Evolutionary conservation across 2,113 vertebrate genomes (phyloP).

Genomic region (Clinocottus analis): DNA sequence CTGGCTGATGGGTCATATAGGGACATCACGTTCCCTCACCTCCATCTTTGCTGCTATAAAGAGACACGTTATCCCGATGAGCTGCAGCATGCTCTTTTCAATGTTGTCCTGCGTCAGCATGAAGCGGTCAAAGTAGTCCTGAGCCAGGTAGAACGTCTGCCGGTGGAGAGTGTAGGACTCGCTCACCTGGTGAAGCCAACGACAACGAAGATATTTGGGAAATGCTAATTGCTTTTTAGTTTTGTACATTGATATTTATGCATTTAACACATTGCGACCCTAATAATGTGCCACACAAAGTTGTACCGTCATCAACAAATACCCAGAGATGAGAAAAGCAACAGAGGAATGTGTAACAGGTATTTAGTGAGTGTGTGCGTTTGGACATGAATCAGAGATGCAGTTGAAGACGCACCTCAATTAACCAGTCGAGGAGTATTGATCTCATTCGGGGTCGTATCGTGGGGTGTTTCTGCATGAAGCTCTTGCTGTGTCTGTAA

Average conservation of each 20-base stretch:
- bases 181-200: slow-evolving; percentile 83
- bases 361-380: neutral
- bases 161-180: slow-evolving; percentile 91
- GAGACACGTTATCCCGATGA: slow-evolving; percentile 92
- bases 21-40: slow-evolving; percentile 81
- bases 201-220: neutral
- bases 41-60: slow-evolving; percentile 94
- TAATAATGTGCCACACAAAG: neutral
- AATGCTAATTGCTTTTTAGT: neutral
- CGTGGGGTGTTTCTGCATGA: slow-evolving; percentile 84
- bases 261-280: neutral
- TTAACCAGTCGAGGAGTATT: slow-evolving; percentile 90
- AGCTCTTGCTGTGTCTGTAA: slow-evolving; percentile 85
- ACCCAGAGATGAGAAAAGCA: neutral
- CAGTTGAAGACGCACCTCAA: slow-evolving; percentile 84
- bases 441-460: slow-evolving; percentile 91
- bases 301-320: neutral
- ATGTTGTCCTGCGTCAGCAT: slow-evolving; percentile 89
- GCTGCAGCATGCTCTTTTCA: slow-evolving; percentile 89
- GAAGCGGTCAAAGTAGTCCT: slow-evolving; percentile 95
- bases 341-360: neutral
- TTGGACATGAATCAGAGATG: neutral
- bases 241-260: neutral
- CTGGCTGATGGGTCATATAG: neutral
- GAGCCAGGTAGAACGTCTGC: slow-evolving; percentile 94